Conservation (phyloP, 2,797 vertebrate genomes). For the Cryptoblepharus egeriae region DNA sequence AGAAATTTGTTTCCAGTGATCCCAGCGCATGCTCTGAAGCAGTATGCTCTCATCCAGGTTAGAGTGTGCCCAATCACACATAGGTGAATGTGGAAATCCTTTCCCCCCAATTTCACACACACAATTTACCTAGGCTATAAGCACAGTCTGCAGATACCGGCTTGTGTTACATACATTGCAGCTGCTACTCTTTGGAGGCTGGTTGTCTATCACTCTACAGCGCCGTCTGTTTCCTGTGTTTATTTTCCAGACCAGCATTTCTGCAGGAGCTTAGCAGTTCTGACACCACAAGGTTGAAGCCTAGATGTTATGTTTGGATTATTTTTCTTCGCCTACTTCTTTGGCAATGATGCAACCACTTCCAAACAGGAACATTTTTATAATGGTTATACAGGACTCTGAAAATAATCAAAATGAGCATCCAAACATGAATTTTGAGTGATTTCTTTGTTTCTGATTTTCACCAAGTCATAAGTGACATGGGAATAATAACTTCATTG, state of each 20-base stretch:
- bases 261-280: conserved; percentile 11
- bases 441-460: not conserved
- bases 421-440: not conserved
- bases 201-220: conserved; percentile 20
- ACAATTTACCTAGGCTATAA: conserved; percentile 21
- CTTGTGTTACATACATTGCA: conserved; percentile 8
- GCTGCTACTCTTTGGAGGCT: conserved; percentile 31
- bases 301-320: conserved; percentile 6
- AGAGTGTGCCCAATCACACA: not conserved
- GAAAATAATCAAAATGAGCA: conserved; percentile 6
- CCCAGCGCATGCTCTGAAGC: not conserved
- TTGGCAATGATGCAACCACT: conserved; percentile 12
- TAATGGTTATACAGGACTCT: not conserved
- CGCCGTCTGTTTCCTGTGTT: conserved; percentile 42
- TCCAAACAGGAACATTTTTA: conserved; percentile 2
- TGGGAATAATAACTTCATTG: not conserved
- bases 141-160: not conserved
- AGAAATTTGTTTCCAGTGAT: conserved; percentile 17
- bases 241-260: conserved; percentile 31
- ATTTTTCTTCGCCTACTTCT: conserved; percentile 16
- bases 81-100: not conserved
- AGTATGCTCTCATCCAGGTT: conserved; percentile 27
- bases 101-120: conserved; percentile 32
- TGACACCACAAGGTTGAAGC: conserved; percentile 16
- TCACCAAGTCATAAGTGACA: not conserved